Evolutionary conservation across 2,888 invertebrate species (phyloP).

Genomic region (Molorchus minor): DNA sequence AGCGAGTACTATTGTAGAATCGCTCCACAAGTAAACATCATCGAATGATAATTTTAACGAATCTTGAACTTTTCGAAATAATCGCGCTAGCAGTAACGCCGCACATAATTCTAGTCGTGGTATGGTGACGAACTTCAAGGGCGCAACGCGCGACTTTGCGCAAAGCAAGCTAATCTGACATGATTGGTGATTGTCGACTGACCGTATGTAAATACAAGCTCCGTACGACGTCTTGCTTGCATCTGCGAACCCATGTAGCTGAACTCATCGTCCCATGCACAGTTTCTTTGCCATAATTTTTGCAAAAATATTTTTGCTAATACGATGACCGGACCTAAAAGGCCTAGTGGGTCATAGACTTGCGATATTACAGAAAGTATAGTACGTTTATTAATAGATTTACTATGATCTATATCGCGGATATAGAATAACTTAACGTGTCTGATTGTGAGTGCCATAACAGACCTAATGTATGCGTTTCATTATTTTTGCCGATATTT

Average conservation of each 20-base stretch:
- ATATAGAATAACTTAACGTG: not conserved
- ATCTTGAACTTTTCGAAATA: not conserved
- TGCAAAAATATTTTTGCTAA: not conserved
- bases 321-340: not conserved
- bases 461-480: constrained; percentile 4
- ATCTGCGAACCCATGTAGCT: not conserved
- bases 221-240: not conserved
- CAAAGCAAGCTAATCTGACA: not conserved
- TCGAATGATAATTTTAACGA: not conserved
- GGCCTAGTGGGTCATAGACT: not conserved
- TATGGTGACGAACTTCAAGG: not conserved
- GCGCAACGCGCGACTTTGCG: not conserved
- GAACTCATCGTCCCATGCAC: not conserved
- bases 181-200: not conserved
- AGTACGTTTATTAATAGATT: not conserved
- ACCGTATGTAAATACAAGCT: not conserved
- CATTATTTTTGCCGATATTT: constrained; percentile 5
- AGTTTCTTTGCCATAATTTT: not conserved
- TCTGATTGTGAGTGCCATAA: constrained; percentile 10
- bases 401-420: not conserved
- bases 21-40: not conserved
- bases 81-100: not conserved
- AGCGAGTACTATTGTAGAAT: constrained; percentile 28
- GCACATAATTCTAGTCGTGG: not conserved
- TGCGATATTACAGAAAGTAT: not conserved